phyloP scores from a whole-genome alignment of 1,140 invertebrate species.

The Aphelenchoides besseyi region DNA sequence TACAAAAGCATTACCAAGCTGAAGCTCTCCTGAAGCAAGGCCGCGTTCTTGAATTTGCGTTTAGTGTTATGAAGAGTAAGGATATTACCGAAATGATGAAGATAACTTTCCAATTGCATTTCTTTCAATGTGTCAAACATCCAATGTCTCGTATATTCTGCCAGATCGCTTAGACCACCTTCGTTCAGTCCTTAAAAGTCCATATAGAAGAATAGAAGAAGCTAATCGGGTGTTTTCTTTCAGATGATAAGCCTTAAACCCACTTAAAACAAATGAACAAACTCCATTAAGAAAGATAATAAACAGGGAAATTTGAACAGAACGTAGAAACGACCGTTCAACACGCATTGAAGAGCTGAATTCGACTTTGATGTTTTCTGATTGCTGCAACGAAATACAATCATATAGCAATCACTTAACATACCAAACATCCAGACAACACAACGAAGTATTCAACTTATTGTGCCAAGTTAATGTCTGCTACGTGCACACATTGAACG shows the following conservation, averaged over 20 bases:
- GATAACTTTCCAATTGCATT: conserved; percentile 28
- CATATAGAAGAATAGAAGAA: too few relatives aligned
- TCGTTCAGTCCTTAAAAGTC: conserved; percentile 32
- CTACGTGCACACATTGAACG: too few relatives aligned
- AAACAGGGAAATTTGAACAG: not conserved
- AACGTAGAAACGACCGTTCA: not conserved
- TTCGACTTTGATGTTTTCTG: not conserved
- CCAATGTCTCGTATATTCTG: conserved; percentile 35
- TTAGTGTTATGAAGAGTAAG: too few relatives aligned
- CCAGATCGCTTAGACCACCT: conserved; percentile 27
- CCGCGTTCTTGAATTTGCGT: conserved; percentile 25
- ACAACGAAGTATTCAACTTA: too few relatives aligned
- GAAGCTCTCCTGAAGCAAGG: too few relatives aligned
- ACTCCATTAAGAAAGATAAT: not conserved
- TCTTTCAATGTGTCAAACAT: conserved; percentile 33
- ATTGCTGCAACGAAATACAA: too few relatives aligned
- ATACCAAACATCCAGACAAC: too few relatives aligned
- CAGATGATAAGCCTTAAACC: too few relatives aligned
- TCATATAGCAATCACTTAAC: too few relatives aligned
- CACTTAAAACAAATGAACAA: not conserved
- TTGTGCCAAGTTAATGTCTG: too few relatives aligned
- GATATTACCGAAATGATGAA: conserved; percentile 24
- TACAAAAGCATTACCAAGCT: too few relatives aligned
- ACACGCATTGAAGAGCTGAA: not conserved
- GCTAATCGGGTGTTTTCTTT: too few relatives aligned